Conservation (phyloP, 2,888 invertebrate genomes). For the Scaptomyza cyrtandrae region DNA sequence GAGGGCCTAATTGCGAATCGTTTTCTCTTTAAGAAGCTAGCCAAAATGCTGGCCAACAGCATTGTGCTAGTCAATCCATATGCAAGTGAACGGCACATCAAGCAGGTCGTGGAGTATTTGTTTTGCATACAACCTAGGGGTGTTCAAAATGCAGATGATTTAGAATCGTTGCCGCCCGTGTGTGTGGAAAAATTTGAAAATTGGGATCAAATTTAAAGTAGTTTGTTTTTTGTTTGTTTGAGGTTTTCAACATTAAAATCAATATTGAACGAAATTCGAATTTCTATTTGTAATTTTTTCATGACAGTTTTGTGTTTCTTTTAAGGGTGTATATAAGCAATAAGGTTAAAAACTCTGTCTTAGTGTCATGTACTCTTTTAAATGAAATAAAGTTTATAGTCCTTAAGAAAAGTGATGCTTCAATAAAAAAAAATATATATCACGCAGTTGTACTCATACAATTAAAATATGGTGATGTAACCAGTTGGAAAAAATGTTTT, state of each 20-base stretch:
- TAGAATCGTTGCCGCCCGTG: slow-evolving; percentile 61
- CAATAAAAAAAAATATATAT: background rate
- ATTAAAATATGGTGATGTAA: background rate
- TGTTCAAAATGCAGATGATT: slow-evolving; percentile 69
- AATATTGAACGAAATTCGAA: background rate
- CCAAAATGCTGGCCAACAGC: slow-evolving; percentile 74
- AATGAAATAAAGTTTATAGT: background rate
- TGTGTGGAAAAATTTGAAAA: slow-evolving; percentile 40
- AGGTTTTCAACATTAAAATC: background rate
- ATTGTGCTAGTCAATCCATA: slow-evolving; percentile 81
- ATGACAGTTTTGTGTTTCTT: slow-evolving; percentile 26
- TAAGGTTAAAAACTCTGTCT: slow-evolving; percentile 12
- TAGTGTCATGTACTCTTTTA: slow-evolving; percentile 1
- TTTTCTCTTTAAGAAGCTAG: slow-evolving; percentile 82
- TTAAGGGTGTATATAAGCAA: slow-evolving; percentile 23
- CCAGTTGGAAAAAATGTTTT: too few species aligned
- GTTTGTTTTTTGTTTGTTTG: background rate
- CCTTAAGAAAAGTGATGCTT: background rate
- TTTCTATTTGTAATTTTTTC: background rate
- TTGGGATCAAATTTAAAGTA: slow-evolving; percentile 1
- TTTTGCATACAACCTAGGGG: slow-evolving; percentile 75
- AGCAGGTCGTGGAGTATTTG: slow-evolving; percentile 74
- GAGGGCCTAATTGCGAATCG: slow-evolving; percentile 82
- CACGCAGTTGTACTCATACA: background rate
- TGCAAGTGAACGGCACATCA: slow-evolving; percentile 76